phyloP scores from a whole-genome alignment of 2,797 vertebrate species.

The Spatula versicolor region DNA sequence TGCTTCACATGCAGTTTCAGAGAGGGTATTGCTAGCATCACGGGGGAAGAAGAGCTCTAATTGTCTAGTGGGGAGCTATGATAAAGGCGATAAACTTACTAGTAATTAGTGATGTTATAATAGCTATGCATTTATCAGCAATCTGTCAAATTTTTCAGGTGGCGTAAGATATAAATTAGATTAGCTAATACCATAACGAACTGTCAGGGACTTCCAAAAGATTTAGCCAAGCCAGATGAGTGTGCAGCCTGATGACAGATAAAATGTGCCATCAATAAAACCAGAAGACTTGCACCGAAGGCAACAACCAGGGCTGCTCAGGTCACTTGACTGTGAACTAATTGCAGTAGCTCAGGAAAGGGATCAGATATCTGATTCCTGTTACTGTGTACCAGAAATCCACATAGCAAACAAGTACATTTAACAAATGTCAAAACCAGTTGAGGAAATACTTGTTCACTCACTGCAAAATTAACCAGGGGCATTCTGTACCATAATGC shows the following conservation, averaged over 20 bases:
- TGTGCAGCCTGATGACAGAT: not conserved
- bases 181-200: not conserved
- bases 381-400: not conserved
- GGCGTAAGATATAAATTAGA: not conserved
- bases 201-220: not conserved
- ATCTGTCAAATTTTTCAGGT: not conserved
- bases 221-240: not conserved
- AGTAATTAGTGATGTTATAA: not conserved
- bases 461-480: not conserved
- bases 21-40: accelerated
- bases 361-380: not conserved
- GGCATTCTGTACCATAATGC: not conserved
- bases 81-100: not conserved
- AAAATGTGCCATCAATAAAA: not conserved
- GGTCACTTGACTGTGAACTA: not conserved
- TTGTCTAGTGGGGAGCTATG: accelerated
- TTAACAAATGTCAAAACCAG: conserved; percentile 7
- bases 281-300: not conserved
- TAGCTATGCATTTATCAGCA: accelerated
- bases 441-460: not conserved
- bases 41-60: accelerated
- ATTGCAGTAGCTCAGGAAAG: not conserved
- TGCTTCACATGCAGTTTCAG: not conserved
- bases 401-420: not conserved
- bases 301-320: not conserved